phyloP scores from a whole-genome alignment of 2,113 vertebrate genomes.

The Scomber scombrus region DNA sequence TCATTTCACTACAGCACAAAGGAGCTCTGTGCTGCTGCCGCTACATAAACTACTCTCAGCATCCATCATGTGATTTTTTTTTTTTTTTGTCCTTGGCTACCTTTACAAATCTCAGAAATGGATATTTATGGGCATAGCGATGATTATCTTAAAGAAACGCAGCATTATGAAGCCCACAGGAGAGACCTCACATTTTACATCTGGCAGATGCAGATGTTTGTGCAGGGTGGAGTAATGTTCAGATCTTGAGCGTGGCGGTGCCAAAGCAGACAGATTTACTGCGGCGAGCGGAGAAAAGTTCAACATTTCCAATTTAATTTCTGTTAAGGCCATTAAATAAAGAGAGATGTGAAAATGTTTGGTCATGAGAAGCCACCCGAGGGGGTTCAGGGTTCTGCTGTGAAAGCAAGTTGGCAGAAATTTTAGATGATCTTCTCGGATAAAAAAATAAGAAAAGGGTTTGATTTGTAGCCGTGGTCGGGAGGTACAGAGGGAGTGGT shows the following conservation, averaged over 20 bases:
- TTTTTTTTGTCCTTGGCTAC: not conserved
- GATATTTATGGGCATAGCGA: not conserved
- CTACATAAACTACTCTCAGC: not conserved
- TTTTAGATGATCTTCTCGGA: constrained; percentile 17
- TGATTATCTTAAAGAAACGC: constrained; percentile 11
- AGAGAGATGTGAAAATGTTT: constrained; percentile 32
- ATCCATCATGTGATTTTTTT: not conserved
- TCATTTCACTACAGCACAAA: not conserved
- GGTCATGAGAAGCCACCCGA: constrained; percentile 4
- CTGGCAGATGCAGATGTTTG: constrained; percentile 15
- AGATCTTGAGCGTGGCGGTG: not conserved
- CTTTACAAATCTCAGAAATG: not conserved
- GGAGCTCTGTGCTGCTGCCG: not conserved
- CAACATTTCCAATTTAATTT: constrained; percentile 1
- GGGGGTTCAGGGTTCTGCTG: not conserved
- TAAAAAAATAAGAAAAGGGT: not conserved
- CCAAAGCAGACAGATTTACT: constrained; percentile 44
- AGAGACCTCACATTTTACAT: constrained; percentile 13
- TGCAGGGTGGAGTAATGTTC: not conserved
- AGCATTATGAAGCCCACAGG: constrained; percentile 6
- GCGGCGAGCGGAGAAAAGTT: not conserved
- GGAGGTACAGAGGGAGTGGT: constrained; percentile 19
- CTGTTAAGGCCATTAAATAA: constrained; percentile 24
- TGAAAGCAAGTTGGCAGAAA: constrained; percentile 28
- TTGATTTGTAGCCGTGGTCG: constrained; percentile 52